These are phyloP conservation scores for Nesospiza acunhae DNA, from an alignment of 2,113 vertebrate genomes.

Conservation along the genomic window DNA sequence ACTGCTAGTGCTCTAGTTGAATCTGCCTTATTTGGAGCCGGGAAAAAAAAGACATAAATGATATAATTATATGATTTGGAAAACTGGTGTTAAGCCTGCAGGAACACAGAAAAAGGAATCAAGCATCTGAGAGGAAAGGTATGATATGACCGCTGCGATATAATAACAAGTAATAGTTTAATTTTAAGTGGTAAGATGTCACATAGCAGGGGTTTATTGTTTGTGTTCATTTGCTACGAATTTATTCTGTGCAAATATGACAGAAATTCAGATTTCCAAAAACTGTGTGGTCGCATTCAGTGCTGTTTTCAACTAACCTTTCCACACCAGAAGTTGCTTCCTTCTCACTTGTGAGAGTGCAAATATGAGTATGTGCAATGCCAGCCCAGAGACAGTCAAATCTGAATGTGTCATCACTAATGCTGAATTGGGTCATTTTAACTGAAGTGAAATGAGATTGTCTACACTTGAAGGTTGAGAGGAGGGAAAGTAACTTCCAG, in stretches of 20 bases:
- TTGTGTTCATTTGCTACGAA: background rate
- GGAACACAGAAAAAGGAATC: background rate
- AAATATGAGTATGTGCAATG: background rate
- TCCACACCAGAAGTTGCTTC: background rate
- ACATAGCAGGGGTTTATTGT: background rate
- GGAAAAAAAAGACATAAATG: background rate
- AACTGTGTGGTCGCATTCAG: fast-evolving
- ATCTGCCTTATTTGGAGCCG: background rate
- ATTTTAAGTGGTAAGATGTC: background rate
- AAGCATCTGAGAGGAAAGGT: background rate
- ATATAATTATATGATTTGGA: background rate
- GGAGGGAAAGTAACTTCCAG: background rate
- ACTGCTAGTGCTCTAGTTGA: background rate
- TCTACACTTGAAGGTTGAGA: background rate
- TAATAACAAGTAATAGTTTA: background rate
- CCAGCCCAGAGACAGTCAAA: background rate
- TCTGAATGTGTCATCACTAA: background rate
- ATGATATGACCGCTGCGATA: background rate
- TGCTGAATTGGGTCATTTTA: background rate
- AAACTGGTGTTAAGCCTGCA: background rate
- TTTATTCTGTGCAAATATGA: background rate
- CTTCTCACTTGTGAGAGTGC: background rate
- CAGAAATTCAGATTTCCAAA: background rate
- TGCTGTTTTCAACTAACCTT: background rate
- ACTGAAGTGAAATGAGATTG: background rate